Percentiles rank a stretch among this genome's conserved stretches.
Conservation (phyloP, 92 coral and sea anemone genomes). For the Parazoanthus atlanticus region DNA sequence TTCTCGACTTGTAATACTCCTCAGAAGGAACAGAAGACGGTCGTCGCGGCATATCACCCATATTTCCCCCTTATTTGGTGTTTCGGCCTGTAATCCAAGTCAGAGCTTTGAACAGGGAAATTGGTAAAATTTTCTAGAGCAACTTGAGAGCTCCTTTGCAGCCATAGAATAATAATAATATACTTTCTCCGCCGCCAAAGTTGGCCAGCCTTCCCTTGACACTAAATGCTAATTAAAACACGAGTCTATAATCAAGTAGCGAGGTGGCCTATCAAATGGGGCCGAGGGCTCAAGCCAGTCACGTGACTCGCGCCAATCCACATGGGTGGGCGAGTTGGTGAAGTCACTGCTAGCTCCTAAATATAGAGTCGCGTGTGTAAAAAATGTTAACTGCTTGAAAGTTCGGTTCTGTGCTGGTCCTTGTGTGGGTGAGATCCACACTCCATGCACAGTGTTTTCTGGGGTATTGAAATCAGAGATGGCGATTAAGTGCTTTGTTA, state of each 20-base stretch:
- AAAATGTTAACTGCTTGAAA: constrained; percentile 7
- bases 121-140: constrained; percentile 36
- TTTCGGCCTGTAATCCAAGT: constrained; percentile 53
- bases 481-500: not conserved
- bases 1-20: constrained; percentile 84
- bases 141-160: constrained; percentile 68
- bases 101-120: constrained; percentile 46
- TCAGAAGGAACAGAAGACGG: constrained; percentile 90
- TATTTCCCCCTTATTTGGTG: constrained; percentile 51
- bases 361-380: constrained; percentile 19
- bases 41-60: constrained; percentile 86
- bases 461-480: not conserved
- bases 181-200: constrained; percentile 73
- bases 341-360: constrained; percentile 29
- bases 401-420: not conserved
- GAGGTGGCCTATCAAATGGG: constrained; percentile 85
- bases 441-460: not conserved
- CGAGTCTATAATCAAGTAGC: constrained; percentile 72
- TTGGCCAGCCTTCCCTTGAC: constrained; percentile 89
- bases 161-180: constrained; percentile 72
- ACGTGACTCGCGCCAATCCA: constrained; percentile 77
- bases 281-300: constrained; percentile 55
- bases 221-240: constrained; percentile 92
- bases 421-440: not conserved
- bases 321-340: constrained; percentile 45